Evolutionary conservation across 2,888 invertebrate genomes (phyloP).

Genomic region (Eulithis prunata): DNA sequence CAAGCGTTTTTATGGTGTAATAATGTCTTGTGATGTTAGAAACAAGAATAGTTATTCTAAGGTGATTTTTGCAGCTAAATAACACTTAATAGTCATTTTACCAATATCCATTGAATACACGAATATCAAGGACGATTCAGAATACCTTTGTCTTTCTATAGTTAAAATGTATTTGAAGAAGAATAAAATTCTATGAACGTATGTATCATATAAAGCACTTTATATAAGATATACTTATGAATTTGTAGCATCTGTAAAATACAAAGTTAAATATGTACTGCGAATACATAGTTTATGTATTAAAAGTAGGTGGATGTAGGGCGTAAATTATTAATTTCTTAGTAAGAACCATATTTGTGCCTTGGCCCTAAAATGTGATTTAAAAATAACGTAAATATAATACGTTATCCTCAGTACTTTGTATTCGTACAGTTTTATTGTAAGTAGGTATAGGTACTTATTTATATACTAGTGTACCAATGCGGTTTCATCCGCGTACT

Average conservation of each 20-base stretch:
- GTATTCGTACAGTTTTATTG: constrained; percentile 43
- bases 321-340: constrained; percentile 58
- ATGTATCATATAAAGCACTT: constrained; percentile 24
- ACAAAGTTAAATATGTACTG: constrained; percentile 28
- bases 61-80: constrained; percentile 11
- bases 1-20: constrained; percentile 7
- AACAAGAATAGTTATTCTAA: background rate
- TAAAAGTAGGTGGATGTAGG: constrained; percentile 54
- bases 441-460: constrained; percentile 18
- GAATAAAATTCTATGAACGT: constrained; percentile 30
- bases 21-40: constrained; percentile 1
- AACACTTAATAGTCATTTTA: constrained; percentile 3
- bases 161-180: constrained; percentile 19
- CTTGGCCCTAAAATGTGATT: constrained; percentile 79
- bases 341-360: constrained; percentile 75
- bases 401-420: constrained; percentile 47
- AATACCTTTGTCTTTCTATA: constrained; percentile 26
- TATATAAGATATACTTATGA: constrained; percentile 23
- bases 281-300: constrained; percentile 35
- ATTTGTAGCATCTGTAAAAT: constrained; percentile 39
- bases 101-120: background rate
- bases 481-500: constrained; percentile 1
- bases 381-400: constrained; percentile 49
- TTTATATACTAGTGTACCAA: constrained; percentile 17
- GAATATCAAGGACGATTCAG: background rate